Conservation (phyloP, 2,113 vertebrate species). For the Hemicordylus capensis region DNA sequence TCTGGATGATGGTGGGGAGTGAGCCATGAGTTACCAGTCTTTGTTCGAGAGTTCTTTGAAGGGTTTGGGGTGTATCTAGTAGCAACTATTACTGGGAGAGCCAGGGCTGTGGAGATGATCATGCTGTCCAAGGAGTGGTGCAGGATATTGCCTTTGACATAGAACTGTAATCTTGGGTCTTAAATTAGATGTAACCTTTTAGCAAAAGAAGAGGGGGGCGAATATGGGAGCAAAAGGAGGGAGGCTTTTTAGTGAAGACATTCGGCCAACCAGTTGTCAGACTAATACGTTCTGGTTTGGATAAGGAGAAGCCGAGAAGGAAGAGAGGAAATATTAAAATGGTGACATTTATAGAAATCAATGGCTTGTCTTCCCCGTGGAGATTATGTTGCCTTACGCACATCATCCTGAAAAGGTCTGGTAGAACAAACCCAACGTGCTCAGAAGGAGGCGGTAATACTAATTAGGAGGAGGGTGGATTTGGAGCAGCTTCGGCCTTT, state of each 20-base stretch:
- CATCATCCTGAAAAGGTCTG: constrained; percentile 22
- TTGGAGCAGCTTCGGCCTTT: background rate
- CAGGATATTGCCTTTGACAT: background rate
- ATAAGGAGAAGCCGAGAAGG: background rate
- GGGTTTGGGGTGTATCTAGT: constrained; percentile 14
- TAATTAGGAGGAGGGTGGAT: constrained; percentile 28
- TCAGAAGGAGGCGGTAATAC: background rate
- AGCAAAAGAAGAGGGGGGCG: constrained; percentile 19
- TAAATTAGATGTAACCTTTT: constrained; percentile 18
- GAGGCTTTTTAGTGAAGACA: background rate
- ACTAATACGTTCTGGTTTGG: constrained; percentile 7
- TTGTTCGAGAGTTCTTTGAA: constrained; percentile 23
- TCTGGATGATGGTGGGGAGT: constrained; percentile 9
- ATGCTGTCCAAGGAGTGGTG: background rate
- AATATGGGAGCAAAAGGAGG: constrained; percentile 5
- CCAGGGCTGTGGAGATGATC: constrained; percentile 6
- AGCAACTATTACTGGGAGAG: constrained; percentile 26
- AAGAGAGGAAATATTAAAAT: background rate
- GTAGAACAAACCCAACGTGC: background rate
- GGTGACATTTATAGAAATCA: constrained; percentile 22
- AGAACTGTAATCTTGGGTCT: background rate
- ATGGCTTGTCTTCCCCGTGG: background rate
- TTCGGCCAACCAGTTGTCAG: constrained; percentile 1
- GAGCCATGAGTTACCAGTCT: background rate
- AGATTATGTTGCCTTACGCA: background rate